Evolutionary conservation across 2,797 vertebrate genomes (phyloP), one percentile per base, ranked within the genome.

Genomic region (Podargus strigoides): DNA sequence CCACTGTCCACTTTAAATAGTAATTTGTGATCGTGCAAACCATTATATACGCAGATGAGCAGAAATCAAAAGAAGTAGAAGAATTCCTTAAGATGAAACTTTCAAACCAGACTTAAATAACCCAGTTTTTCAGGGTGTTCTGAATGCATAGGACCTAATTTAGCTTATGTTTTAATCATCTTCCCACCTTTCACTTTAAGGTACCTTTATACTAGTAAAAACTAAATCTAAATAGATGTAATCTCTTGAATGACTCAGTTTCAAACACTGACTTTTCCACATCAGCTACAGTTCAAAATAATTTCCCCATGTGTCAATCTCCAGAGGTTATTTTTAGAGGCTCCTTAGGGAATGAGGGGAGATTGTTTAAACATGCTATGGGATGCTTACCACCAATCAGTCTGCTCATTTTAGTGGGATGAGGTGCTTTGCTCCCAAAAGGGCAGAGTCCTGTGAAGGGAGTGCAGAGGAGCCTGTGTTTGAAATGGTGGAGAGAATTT

Each of bases 201-300:
- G 42, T 63, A 49, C 39, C 28, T 87, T 85, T 85, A 34, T 83
- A 28, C n/a, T 24, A 17, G 23, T 70, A 63, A 87, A 83, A 62
- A 17, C 7, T 4, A 56, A 30, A n/a, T 19, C 64, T 89, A 80
- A 83, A 39, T 58, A 84, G 41, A 66, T 13, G 2, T 64, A 77
- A 91, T 89, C 26, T 89, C 68, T 41, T 14, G 12, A 83, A 83
- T 39, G 82, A 42, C 49, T 77, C 36, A 23, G 22, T 80, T 93
- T 77, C 73, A 83, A 88, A 83, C 46, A 49, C 75, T 42, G 68
- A 39, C 80, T 95, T 96, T 95, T 89, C 60, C 60, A 63, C 69
- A 83, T 83, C 60, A 74, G 15, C 72, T 87, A 5, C 75, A 89
- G 64, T 85, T 94, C 68, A 91, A 60, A 92, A 93, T 89, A 56